These are phyloP conservation scores for Parasteatoda tepidariorum DNA, from an alignment of 1,140 invertebrate species.

Conservation along the genomic window DNA sequence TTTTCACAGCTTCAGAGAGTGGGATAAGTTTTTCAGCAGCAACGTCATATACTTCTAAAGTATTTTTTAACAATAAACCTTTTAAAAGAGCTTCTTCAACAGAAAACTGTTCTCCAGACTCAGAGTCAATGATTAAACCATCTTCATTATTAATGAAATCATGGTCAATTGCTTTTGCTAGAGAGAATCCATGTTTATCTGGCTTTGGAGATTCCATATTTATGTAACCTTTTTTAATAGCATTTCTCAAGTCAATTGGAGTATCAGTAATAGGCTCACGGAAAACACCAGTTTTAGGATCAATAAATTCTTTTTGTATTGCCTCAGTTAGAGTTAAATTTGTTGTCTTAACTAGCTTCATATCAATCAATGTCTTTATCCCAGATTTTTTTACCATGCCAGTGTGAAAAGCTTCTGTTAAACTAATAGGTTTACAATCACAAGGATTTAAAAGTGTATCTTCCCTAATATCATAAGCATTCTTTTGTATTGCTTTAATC, in stretches of 20 bases:
- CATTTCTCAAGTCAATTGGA: conserved; percentile 70
- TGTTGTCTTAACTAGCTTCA: conserved; percentile 48
- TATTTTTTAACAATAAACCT: conserved; percentile 79
- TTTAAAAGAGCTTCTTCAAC: conserved; percentile 83
- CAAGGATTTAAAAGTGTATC: conserved; percentile 72
- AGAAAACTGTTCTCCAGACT: conserved; percentile 82
- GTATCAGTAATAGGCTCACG: conserved; percentile 74
- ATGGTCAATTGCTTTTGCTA: conserved; percentile 84
- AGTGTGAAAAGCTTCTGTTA: conserved; percentile 81
- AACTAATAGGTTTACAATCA: conserved; percentile 77
- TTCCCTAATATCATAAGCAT: conserved; percentile 87
- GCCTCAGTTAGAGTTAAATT: conserved; percentile 79
- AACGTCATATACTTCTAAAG: conserved; percentile 85
- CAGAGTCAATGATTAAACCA: conserved; percentile 84
- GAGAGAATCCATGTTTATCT: conserved; percentile 71
- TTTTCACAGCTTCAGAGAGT: conserved; percentile 80
- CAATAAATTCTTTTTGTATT: conserved; percentile 78
- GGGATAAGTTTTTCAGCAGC: conserved; percentile 82
- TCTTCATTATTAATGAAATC: conserved; percentile 80
- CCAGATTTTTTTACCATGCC: conserved; percentile 68
- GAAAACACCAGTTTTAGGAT: conserved; percentile 78
- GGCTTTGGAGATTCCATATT: conserved; percentile 69
- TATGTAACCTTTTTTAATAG: conserved; percentile 69
- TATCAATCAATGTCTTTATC: conserved; percentile 54
- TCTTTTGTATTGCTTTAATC: conserved; percentile 87